Percentiles rank a stretch among this genome's conserved stretches.
These are phyloP conservation scores for Loxodonta africana DNA, from an alignment of 2,113 vertebrate genomes.

Conservation along the genomic window DNA sequence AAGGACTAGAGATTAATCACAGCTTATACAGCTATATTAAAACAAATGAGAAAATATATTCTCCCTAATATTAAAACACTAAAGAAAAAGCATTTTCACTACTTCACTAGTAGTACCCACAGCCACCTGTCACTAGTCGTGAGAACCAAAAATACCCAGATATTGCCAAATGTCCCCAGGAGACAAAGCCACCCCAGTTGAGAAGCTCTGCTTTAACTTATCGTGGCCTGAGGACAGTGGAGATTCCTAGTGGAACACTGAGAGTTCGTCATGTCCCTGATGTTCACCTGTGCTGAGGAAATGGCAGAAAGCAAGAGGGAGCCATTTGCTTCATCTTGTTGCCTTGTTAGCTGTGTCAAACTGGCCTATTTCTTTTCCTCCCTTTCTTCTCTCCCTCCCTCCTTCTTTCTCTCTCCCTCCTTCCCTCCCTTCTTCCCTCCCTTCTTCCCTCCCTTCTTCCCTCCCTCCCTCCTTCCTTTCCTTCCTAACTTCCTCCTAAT, in stretches of 20 bases:
- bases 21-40: too few relatives aligned
- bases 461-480: too few relatives aligned
- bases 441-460: too few relatives aligned
- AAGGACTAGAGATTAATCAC: too few relatives aligned
- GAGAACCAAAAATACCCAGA: neutral
- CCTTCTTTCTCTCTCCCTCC: neutral
- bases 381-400: neutral
- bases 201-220: neutral
- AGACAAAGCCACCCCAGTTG: neutral
- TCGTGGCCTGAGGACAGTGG: neutral
- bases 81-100: too few relatives aligned
- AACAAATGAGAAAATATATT: too few relatives aligned
- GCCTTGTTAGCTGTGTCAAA: neutral
- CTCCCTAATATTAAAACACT: too few relatives aligned
- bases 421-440: too few relatives aligned
- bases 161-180: neutral
- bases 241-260: neutral
- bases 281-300: neutral
- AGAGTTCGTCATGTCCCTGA: neutral
- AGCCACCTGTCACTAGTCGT: neutral
- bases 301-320: neutral
- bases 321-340: neutral
- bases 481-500: neutral
- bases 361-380: neutral
- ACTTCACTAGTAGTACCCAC: neutral